Percentiles rank a stretch among this genome's conserved stretches.
These are phyloP conservation scores for Erebia palarica DNA, from an alignment of 2,888 invertebrate genomes.

Conservation along the genomic window DNA sequence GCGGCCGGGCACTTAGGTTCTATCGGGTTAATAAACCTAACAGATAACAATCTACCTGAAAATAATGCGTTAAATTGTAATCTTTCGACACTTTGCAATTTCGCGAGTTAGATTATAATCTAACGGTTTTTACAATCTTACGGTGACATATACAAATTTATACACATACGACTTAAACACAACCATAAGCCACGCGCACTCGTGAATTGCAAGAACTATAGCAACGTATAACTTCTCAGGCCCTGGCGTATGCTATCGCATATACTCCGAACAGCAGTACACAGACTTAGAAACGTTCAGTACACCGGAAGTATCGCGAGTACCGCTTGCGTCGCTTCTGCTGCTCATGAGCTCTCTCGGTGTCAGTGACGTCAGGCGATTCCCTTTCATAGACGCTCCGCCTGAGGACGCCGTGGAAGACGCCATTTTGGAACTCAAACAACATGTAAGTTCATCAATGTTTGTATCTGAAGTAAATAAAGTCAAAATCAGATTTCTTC, in stretches of 20 bases:
- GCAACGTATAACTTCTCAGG: conserved; percentile 68
- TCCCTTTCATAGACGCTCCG: conserved; percentile 98
- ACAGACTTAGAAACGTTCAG: conserved; percentile 91
- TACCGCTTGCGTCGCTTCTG: conserved; percentile 95
- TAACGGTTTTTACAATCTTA: too few relatives aligned
- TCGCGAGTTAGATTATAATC: too few relatives aligned
- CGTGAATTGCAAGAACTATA: too few relatives aligned
- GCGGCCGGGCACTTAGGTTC: too few relatives aligned
- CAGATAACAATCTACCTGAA: too few relatives aligned
- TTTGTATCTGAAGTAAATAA: not conserved
- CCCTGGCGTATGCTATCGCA: conserved; percentile 96
- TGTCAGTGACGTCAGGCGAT: conserved; percentile 93
- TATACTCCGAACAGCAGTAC: conserved; percentile 93
- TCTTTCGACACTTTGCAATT: too few relatives aligned
- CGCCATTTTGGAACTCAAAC: conserved; percentile 92
- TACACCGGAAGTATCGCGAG: conserved; percentile 96
- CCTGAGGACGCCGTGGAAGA: conserved; percentile 91
- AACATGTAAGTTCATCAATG: conserved; percentile 84
- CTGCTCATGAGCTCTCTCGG: conserved; percentile 97
- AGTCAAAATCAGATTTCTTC: too few relatives aligned
- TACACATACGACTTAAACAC: too few relatives aligned
- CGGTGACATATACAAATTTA: too few relatives aligned
- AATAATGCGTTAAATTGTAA: too few relatives aligned
- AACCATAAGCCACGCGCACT: too few relatives aligned
- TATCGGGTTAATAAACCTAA: too few relatives aligned